These are phyloP conservation scores for Pinna nobilis DNA, from an alignment of 1,140 invertebrate genomes.

Conservation along the genomic window DNA sequence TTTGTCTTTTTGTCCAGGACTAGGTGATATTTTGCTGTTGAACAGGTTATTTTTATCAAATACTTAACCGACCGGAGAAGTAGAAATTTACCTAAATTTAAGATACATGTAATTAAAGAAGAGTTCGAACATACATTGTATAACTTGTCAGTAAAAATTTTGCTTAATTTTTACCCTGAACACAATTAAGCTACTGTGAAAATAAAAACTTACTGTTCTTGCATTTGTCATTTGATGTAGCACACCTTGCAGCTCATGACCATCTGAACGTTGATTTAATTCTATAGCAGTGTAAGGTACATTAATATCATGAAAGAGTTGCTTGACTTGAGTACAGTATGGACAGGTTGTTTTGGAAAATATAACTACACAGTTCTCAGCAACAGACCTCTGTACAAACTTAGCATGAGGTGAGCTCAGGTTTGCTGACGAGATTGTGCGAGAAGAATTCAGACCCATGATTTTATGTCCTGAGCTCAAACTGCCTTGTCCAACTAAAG, in stretches of 20 bases:
- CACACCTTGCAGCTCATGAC: conserved; percentile 16
- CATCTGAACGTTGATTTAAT: conserved; percentile 29
- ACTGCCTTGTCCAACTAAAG: background rate
- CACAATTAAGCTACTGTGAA: too few relatives aligned
- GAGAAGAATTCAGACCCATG: conserved; percentile 7
- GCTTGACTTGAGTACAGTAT: conserved; percentile 27
- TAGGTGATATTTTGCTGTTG: background rate
- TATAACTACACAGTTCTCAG: conserved; percentile 38
- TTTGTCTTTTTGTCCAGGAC: background rate
- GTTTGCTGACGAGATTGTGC: background rate
- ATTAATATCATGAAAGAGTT: conserved; percentile 26
- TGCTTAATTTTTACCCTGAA: background rate
- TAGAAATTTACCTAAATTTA: background rate
- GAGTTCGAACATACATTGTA: background rate
- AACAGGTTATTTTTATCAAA: background rate
- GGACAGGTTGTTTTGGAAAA: conserved; percentile 40
- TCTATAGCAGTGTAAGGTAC: conserved; percentile 29
- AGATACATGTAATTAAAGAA: background rate
- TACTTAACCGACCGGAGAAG: background rate
- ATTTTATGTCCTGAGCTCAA: background rate
- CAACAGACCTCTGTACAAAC: conserved; percentile 26
- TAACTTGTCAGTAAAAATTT: background rate
- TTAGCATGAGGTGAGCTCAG: conserved; percentile 12
- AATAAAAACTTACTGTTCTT: conserved; percentile 22
- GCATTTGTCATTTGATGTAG: conserved; percentile 31